Conservation (phyloP, 2,888 invertebrate genomes). For the Molanna angustata region DNA sequence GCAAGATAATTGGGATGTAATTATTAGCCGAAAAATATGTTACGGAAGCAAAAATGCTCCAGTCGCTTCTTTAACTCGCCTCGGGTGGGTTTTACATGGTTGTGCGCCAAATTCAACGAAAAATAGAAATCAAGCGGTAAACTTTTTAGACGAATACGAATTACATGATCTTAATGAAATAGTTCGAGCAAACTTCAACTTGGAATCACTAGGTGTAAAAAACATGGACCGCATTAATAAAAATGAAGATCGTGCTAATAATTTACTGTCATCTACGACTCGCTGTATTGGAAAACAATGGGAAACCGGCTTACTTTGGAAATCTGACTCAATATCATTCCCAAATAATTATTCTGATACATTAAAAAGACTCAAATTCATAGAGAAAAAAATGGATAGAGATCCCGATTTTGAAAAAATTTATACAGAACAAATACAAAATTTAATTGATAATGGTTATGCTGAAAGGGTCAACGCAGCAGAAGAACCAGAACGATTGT, state of each 20-base stretch:
- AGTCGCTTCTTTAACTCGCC: background rate
- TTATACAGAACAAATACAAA: conserved; percentile 24
- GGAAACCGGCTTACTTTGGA: conserved; percentile 29
- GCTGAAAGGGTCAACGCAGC: conserved; percentile 6
- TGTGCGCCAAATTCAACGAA: too few relatives aligned
- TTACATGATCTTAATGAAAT: background rate
- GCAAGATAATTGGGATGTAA: conserved; percentile 3
- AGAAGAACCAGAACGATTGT: conserved; percentile 12
- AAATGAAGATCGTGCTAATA: background rate
- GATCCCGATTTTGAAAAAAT: conserved; percentile 21
- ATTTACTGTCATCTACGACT: background rate
- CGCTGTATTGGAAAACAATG: conserved; percentile 1
- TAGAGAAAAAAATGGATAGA: conserved; percentile 25
- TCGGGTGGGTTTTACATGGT: background rate
- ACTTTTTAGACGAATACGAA: too few relatives aligned
- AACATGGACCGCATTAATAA: background rate
- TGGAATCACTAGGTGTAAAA: background rate
- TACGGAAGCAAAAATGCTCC: background rate
- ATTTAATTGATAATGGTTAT: conserved; percentile 20
- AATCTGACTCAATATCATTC: conserved; percentile 10
- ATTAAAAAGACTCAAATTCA: conserved; percentile 16
- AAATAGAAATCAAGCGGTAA: too few relatives aligned
- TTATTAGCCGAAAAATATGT: background rate
- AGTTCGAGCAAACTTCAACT: background rate
- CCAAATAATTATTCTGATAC: conserved; percentile 21